These are phyloP conservation scores for Conger conger DNA, from an alignment of 2,113 vertebrate genomes.

Conservation along the genomic window DNA sequence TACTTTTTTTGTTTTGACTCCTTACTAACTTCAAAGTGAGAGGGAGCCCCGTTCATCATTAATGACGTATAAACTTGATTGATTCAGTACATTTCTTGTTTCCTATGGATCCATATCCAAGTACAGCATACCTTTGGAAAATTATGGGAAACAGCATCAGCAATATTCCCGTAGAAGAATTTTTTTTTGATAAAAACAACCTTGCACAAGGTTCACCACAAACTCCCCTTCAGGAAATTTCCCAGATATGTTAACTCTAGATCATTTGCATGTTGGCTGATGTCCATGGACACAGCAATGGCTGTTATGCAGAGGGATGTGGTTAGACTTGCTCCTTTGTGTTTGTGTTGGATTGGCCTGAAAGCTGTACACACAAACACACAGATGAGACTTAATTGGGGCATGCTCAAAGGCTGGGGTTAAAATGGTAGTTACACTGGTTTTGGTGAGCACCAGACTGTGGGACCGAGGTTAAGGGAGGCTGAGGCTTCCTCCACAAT, in stretches of 20 bases:
- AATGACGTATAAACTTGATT: no score
- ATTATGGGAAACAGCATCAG: no score
- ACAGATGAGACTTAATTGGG: conserved; percentile 4
- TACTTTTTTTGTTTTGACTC: no score
- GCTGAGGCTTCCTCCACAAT: background rate
- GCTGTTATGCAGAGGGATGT: conserved; percentile 10
- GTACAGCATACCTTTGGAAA: no score
- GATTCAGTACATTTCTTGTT: no score
- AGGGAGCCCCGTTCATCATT: no score
- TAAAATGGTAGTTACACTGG: conserved; percentile 18
- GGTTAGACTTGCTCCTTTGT: background rate
- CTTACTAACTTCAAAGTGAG: no score
- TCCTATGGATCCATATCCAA: no score
- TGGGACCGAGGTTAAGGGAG: background rate
- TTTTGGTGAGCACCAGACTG: background rate
- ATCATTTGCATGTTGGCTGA: conserved; percentile 21
- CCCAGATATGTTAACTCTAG: background rate
- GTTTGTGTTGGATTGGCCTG: conserved; percentile 22
- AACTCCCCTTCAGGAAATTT: background rate
- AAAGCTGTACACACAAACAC: background rate
- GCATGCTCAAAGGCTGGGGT: background rate
- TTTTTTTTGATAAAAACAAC: no score
- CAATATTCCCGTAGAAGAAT: no score
- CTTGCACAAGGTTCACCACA: background rate
- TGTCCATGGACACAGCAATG: conserved; percentile 13